phyloP scores from a whole-genome alignment of 2,888 invertebrate genomes.

The Meteorus cinctellus region DNA sequence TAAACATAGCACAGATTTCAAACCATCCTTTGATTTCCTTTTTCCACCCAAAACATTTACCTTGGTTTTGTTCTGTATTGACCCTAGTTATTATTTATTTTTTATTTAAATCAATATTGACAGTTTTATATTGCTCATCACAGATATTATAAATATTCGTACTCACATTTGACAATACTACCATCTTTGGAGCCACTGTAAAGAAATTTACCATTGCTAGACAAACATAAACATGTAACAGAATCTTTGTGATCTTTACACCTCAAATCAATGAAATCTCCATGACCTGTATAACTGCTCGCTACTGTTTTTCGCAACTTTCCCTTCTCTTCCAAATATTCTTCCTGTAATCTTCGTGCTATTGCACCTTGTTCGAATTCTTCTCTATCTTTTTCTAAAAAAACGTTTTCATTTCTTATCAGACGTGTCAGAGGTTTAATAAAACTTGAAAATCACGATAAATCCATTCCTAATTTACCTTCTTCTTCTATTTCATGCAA shows the following conservation, averaged over 20 bases:
- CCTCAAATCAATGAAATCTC: constrained; percentile 75
- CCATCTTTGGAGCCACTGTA: constrained; percentile 94
- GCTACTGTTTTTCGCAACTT: constrained; percentile 86
- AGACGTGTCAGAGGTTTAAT: not conserved
- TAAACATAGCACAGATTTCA: constrained; percentile 64
- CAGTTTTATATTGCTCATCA: not conserved
- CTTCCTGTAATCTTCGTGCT: constrained; percentile 85
- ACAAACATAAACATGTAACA: constrained; percentile 87
- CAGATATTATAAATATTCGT: not conserved
- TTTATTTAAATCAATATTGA: not conserved
- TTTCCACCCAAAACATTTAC: constrained; percentile 71
- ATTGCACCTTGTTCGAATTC: constrained; percentile 80
- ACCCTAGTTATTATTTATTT: constrained; percentile 71
- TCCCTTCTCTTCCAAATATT: constrained; percentile 90
- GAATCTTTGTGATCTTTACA: constrained; percentile 86
- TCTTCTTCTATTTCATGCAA: constrained; percentile 89
- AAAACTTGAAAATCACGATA: constrained; percentile 16
- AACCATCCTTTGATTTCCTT: constrained; percentile 61
- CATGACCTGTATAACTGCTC: constrained; percentile 75
- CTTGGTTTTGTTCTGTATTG: constrained; percentile 79
- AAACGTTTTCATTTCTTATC: constrained; percentile 9
- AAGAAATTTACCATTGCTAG: constrained; percentile 81
- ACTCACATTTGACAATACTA: constrained; percentile 87
- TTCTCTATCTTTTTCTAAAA: constrained; percentile 79
- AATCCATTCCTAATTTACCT: constrained; percentile 69